Percentiles rank a stretch among this genome's conserved stretches.
Conservation (phyloP, 2,888 invertebrate species). For the Heteropelma amictum region DNA sequence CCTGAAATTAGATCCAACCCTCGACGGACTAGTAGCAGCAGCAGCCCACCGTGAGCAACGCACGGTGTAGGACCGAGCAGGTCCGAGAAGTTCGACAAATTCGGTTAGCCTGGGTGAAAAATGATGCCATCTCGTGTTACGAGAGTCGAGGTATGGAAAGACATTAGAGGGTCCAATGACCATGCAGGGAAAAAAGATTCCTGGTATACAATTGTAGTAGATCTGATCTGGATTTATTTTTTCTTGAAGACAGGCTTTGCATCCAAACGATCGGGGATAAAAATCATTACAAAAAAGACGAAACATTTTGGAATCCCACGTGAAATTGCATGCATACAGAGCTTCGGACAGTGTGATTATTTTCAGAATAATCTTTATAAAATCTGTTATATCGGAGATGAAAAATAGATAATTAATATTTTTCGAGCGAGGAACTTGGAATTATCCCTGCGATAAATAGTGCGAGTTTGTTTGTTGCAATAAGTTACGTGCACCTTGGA, state of each 20-base stretch:
- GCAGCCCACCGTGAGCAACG: constrained; percentile 15
- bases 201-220: neutral
- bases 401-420: too few relatives aligned
- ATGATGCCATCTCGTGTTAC: constrained; percentile 65
- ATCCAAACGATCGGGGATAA: too few relatives aligned
- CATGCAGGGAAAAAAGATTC: constrained; percentile 25
- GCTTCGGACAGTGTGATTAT: too few relatives aligned
- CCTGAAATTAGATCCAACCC: constrained; percentile 76
- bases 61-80: constrained; percentile 61
- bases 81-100: constrained; percentile 76
- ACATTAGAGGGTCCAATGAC: constrained; percentile 12
- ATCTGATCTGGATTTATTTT: too few relatives aligned
- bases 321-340: too few relatives aligned
- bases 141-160: constrained; percentile 42
- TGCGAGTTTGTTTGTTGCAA: neutral
- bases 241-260: too few relatives aligned
- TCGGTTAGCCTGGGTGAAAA: constrained; percentile 76
- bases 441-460: neutral
- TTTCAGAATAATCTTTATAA: too few relatives aligned
- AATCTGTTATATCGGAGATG: too few relatives aligned
- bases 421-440: neutral
- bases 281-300: too few relatives aligned
- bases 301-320: too few relatives aligned
- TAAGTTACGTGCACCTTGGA: constrained; percentile 40
- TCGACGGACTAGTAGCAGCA: constrained; percentile 55